These are phyloP conservation scores for Oreotrochilus melanogaster DNA, from an alignment of 2,113 vertebrate species.

Conservation along the genomic window DNA sequence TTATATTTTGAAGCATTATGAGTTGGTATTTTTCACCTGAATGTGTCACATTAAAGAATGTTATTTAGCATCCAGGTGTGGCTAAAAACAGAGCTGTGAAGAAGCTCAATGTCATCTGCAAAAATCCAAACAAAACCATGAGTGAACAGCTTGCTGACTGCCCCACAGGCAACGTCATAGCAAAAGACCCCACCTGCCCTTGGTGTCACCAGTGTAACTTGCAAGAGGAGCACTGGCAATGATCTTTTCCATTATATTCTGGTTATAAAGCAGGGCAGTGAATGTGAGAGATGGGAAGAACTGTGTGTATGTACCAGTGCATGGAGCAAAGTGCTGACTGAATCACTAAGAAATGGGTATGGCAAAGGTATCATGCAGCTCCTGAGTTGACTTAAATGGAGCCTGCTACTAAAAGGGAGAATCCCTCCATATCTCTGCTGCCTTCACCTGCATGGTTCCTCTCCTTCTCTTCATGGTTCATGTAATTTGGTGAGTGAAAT, in stretches of 20 bases:
- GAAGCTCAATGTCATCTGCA: neutral
- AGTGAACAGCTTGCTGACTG: neutral
- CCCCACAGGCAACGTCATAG: neutral
- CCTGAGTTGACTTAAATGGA: neutral
- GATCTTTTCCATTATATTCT: neutral
- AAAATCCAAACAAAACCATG: neutral
- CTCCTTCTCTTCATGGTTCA: neutral
- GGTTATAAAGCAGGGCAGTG: neutral
- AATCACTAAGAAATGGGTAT: neutral
- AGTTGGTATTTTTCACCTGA: neutral
- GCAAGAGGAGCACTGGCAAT: neutral
- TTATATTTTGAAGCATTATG: slow-evolving; percentile 1
- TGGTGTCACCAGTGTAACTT: neutral
- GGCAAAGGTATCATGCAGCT: neutral
- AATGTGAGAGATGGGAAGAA: neutral
- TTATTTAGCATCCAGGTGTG: neutral
- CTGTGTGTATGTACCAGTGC: no score
- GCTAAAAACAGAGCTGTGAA: neutral
- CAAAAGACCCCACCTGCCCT: neutral
- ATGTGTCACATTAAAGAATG: neutral
- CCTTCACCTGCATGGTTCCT: neutral
- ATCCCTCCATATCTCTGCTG: neutral
- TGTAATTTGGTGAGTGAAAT: neutral
- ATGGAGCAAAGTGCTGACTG: neutral
- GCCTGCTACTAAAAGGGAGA: neutral